phyloP scores from a whole-genome alignment of 2,888 invertebrate genomes.

The Monoplex corrugatus region DNA sequence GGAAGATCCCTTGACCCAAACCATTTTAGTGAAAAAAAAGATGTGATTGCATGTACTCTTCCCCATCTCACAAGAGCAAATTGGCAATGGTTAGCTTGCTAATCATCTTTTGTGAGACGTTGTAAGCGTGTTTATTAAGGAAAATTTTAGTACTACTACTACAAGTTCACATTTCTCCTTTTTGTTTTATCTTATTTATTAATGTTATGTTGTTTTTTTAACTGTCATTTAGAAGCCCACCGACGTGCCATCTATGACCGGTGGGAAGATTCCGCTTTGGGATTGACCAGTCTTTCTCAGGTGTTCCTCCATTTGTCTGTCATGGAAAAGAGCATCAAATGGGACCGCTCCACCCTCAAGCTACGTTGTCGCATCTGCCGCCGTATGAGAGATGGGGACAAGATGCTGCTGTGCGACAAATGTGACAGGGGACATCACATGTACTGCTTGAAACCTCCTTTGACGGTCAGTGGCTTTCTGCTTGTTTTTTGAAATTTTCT shows the following conservation, averaged over 20 bases:
- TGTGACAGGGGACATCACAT: slow-evolving; percentile 97
- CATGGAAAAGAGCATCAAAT: slow-evolving; percentile 91
- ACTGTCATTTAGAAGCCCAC: slow-evolving; percentile 52
- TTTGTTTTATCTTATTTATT: no score
- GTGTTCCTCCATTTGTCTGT: slow-evolving; percentile 92
- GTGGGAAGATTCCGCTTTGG: slow-evolving; percentile 94
- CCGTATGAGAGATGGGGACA: slow-evolving; percentile 92
- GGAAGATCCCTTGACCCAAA: no score
- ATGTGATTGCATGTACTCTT: no score
- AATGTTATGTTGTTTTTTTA: neutral
- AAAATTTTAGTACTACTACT: no score
- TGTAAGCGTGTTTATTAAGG: no score
- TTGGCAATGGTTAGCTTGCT: no score
- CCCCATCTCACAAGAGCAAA: no score
- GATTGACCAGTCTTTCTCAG: slow-evolving; percentile 86
- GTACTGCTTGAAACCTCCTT: slow-evolving; percentile 95
- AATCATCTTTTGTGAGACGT: no score
- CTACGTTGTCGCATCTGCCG: slow-evolving; percentile 93
- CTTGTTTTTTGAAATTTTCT: neutral
- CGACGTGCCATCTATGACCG: slow-evolving; percentile 83
- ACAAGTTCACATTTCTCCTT: no score
- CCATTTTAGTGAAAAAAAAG: no score
- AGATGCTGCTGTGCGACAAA: slow-evolving; percentile 95
- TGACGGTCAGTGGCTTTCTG: slow-evolving; percentile 87
- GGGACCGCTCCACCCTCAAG: slow-evolving; percentile 92